Percentiles rank a stretch among this genome's conserved stretches.
phyloP scores from a whole-genome alignment of 2,113 vertebrate genomes.

The Trochalopteron elliotii region DNA sequence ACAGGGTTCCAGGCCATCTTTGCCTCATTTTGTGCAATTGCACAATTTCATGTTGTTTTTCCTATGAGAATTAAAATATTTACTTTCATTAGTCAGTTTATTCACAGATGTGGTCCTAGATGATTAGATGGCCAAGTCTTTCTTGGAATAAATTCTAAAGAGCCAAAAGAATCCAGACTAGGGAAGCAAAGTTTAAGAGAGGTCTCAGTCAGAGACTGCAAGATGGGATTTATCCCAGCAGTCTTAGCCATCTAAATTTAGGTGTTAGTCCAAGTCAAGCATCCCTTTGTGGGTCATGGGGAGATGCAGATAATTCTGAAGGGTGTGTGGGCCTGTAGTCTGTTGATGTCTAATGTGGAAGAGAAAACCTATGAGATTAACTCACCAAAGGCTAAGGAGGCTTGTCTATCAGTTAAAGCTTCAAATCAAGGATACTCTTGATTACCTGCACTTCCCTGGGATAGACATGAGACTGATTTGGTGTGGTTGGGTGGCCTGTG shows the following conservation, averaged over 20 bases:
- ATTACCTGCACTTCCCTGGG: background rate
- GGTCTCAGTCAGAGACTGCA: background rate
- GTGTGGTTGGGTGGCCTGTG: background rate
- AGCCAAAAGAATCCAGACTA: background rate
- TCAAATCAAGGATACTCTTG: background rate
- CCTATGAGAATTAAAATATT: background rate
- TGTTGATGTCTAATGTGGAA: background rate
- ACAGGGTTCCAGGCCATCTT: background rate
- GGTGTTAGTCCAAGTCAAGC: background rate
- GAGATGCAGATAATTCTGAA: background rate
- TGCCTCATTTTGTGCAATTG: constrained; percentile 15
- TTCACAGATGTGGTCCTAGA: background rate
- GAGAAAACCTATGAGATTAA: background rate
- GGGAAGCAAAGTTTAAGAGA: background rate
- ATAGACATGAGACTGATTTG: background rate
- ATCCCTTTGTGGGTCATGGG: background rate
- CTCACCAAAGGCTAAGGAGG: background rate
- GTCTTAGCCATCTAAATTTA: background rate
- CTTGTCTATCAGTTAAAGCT: background rate
- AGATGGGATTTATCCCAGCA: background rate
- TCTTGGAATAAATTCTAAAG: background rate
- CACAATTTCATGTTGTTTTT: constrained; percentile 14
- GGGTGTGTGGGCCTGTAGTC: rapidly evolving
- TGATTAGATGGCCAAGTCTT: background rate
- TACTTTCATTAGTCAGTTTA: constrained; percentile 4